Percentiles rank a stretch among this genome's conserved stretches.
Evolutionary conservation across 2,888 invertebrate species (phyloP).

Genomic region (Thalpophila matura): DNA sequence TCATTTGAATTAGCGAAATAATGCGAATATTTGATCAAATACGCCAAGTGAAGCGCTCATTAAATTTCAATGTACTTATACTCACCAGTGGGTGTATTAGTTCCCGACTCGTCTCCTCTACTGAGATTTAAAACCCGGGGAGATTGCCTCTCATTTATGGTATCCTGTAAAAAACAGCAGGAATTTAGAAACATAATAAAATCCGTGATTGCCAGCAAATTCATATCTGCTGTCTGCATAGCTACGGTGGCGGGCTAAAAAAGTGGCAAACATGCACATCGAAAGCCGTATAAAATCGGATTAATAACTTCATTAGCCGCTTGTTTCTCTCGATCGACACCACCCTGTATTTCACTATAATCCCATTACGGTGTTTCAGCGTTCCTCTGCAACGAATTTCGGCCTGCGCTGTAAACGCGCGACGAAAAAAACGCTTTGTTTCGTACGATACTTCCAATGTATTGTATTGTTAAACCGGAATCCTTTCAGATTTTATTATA

Average conservation of each 20-base stretch:
- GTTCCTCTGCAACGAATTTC: conserved; percentile 79
- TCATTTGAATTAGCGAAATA: no score
- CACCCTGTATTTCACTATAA: conserved; percentile 88
- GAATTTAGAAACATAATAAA: conserved; percentile 47
- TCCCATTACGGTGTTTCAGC: conserved; percentile 83
- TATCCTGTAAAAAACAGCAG: conserved; percentile 75
- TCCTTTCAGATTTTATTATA: conserved; percentile 41
- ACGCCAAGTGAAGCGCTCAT: no score
- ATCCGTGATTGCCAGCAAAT: conserved; percentile 61
- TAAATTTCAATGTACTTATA: no score
- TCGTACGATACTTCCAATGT: conserved; percentile 47
- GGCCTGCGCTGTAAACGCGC: conserved; percentile 62
- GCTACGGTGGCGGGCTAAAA: conserved; percentile 69
- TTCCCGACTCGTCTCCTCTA: conserved; percentile 76
- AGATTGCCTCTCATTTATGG: conserved; percentile 68
- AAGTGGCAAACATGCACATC: conserved; percentile 77
- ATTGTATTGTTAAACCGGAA: conserved; percentile 48
- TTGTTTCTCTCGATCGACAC: conserved; percentile 89
- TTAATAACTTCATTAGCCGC: conserved; percentile 91
- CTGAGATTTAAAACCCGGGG: conserved; percentile 61
- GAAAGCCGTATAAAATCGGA: conserved; percentile 87
- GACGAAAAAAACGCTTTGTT: conserved; percentile 64
- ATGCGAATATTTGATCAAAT: no score
- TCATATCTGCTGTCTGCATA: conserved; percentile 71
- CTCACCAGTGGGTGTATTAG: conserved; percentile 77